Evolutionary conservation across 1,140 invertebrate species (phyloP), one percentile per base, ranked within the genome.

Genomic region (Drosophila lini): DNA sequence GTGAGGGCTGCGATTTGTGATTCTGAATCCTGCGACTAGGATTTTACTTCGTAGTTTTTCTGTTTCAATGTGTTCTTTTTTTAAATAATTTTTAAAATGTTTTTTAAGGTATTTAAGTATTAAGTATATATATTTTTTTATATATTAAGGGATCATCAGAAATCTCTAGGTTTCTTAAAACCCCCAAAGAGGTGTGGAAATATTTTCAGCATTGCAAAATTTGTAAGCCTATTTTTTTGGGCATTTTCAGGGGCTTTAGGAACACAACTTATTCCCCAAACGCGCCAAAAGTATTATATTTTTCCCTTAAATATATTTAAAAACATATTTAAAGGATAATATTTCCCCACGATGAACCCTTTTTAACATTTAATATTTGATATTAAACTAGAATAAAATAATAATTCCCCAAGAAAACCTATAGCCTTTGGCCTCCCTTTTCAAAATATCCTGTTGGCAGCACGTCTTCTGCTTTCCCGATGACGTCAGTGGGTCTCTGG

Each of bases 401-500:
- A 34, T 13, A 19, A 13, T 25, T 25, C 9, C 34, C 34, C 1
- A 6, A 10, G 19, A 38, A 55, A 55, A 8, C 52, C 19, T 15
- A 36, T 53, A 32, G 31, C 8, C 10, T 1, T 16, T n/a, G 2
- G n/a, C 3, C 8, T 5, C 10, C 41, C 16, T 22, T 11, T 19
- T 13, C 16, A 10, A 16, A 36, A 13, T 10, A 11, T 19, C 5
- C 36, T 38, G 52, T 38, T 55, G 34, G 52, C 52, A 38, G 13
- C 52, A 38, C 34, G 52, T 55, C 52, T 38, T 15, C 52, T 25
- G 19, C 4, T 25, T 8, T 25, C 52, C 36, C 56, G 22, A 74
- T 88, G 83, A 88, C 83, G 83, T 88, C 83, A 83, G 77, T 16
- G 41, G 36, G 36, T 19, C 22, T 31, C 41, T 34, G 38, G 38